Conservation (phyloP, 2,113 vertebrate genomes). For the Phaethon lepturus region DNA sequence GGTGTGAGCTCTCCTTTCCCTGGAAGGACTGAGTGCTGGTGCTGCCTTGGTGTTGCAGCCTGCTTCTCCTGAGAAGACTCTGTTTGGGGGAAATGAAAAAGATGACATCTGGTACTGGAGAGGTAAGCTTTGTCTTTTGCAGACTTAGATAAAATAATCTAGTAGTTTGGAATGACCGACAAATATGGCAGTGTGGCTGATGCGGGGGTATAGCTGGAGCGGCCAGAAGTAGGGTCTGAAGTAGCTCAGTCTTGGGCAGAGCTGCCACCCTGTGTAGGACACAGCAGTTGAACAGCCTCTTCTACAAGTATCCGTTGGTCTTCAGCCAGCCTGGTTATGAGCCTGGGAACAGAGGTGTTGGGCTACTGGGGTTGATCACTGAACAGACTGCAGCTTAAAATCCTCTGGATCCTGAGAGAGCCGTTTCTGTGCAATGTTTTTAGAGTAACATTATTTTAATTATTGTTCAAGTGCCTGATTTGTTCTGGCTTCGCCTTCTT, state of each 20-base stretch:
- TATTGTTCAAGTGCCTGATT: background rate
- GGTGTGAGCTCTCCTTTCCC: background rate
- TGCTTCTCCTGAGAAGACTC: background rate
- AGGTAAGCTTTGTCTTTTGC: background rate
- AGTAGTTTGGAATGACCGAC: background rate
- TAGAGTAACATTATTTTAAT: background rate
- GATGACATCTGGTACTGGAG: background rate
- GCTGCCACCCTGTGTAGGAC: background rate
- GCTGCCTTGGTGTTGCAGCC: background rate
- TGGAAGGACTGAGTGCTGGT: background rate
- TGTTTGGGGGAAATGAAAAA: accelerated
- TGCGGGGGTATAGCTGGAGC: background rate
- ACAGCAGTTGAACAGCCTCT: background rate
- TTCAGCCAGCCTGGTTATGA: background rate
- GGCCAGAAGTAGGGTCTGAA: background rate
- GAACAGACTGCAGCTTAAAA: background rate
- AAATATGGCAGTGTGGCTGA: background rate
- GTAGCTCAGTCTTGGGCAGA: background rate
- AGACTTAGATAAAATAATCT: background rate
- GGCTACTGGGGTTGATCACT: background rate
- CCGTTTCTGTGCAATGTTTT: background rate
- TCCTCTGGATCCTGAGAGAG: background rate
- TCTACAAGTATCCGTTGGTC: background rate
- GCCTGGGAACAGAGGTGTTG: background rate
- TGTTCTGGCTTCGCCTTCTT: background rate